Conservation (phyloP, 2,797 vertebrate species). For the Xyrichtys novacula region DNA sequence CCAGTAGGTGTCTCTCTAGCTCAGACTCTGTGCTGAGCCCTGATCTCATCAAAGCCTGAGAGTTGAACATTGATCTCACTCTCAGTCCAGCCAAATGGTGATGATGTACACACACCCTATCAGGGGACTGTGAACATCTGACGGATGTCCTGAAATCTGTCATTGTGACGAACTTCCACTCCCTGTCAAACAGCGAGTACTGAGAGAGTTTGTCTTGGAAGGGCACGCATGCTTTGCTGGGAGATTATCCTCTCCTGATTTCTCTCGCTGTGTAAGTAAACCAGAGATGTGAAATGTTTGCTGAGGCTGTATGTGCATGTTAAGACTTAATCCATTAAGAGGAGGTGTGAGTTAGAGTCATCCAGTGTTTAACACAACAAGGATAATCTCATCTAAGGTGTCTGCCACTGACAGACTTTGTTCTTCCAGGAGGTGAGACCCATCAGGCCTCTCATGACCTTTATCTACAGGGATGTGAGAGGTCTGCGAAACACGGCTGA, state of each 20-base stretch:
- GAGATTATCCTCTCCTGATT: constrained; percentile 1
- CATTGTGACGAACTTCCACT: constrained; percentile 29
- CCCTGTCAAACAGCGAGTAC: constrained; percentile 15
- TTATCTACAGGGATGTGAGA: constrained; percentile 46
- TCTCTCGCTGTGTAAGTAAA: not conserved
- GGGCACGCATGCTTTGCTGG: not conserved
- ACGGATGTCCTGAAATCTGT: constrained; percentile 38
- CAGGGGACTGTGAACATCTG: constrained; percentile 21
- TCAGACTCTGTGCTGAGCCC: constrained; percentile 28
- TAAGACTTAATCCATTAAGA: not conserved
- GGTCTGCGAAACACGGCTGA: constrained; percentile 26
- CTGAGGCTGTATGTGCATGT: not conserved
- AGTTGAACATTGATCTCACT: constrained; percentile 11
- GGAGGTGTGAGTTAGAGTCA: constrained; percentile 2
- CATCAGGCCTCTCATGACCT: constrained; percentile 38
- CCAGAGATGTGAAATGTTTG: constrained; percentile 36
- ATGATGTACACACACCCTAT: constrained; percentile 20
- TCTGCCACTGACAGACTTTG: constrained; percentile 29
- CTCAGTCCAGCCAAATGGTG: constrained; percentile 10
- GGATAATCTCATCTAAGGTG: constrained; percentile 4
- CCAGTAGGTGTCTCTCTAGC: constrained; percentile 75
- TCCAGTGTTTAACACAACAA: not conserved
- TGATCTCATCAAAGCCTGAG: constrained; percentile 11
- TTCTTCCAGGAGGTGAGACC: constrained; percentile 27
- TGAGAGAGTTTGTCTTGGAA: constrained; percentile 8